Evolutionary conservation across 2,797 vertebrate species (phyloP).

Genomic region (Melanogrammus aeglefinus): DNA sequence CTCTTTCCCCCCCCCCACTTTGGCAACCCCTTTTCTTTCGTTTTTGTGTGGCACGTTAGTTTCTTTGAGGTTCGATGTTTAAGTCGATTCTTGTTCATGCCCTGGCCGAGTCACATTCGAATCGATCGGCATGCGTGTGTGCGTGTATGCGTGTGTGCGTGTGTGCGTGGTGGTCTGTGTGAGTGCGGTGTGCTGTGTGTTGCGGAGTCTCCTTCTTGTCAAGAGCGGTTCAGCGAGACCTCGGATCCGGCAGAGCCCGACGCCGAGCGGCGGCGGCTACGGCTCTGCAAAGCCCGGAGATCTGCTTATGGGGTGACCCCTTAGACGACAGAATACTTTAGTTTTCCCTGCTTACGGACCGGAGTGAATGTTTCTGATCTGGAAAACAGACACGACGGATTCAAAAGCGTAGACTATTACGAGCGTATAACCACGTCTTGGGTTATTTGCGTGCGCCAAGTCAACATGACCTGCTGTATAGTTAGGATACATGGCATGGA

Average conservation of each 20-base stretch:
- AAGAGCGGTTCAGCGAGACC: constrained; percentile 69
- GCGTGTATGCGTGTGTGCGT: constrained; percentile 39
- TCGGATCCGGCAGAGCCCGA: constrained; percentile 58
- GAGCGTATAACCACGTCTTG: not conserved
- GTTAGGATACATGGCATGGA: not conserved
- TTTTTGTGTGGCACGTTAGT: constrained; percentile 60
- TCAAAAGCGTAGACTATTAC: not conserved
- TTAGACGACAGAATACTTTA: not conserved
- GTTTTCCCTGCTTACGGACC: not conserved
- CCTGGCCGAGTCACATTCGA: constrained; percentile 76
- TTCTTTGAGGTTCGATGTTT: constrained; percentile 63
- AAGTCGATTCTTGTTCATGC: constrained; percentile 75
- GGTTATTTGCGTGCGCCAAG: no score
- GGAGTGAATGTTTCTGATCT: not conserved
- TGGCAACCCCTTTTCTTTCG: constrained; percentile 61
- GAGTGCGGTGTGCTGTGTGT: constrained; percentile 49
- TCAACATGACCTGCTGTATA: no score
- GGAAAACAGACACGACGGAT: not conserved
- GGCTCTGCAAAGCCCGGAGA: constrained; percentile 35
- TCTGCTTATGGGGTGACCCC: constrained; percentile 17
- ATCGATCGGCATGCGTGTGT: constrained; percentile 72
- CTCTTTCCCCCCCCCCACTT: constrained; percentile 69
- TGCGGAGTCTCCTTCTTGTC: constrained; percentile 76
- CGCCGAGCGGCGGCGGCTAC: constrained; percentile 16
- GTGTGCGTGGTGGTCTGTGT: constrained; percentile 24